Base-by-base conservation (phyloP, 92 coral and sea anemone genomes). In the Pocillopora grandis region DNA sequence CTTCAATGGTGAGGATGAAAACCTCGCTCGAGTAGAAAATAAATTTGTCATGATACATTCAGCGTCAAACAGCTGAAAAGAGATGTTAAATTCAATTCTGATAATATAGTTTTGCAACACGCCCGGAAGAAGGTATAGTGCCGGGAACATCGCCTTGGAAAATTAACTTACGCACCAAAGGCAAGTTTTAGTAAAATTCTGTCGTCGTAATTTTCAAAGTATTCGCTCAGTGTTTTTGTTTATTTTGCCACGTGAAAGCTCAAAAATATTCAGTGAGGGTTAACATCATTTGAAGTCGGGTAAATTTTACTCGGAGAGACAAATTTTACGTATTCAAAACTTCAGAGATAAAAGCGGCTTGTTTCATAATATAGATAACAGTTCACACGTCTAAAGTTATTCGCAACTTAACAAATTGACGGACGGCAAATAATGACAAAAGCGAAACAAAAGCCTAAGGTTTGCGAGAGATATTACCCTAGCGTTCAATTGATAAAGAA, bases 351-450 rank as follows among this genome's bases (percentile, higher is more conserved):
- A 14, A 23, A 69, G 48, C 33, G 55, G 55, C 37, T 67, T 35
- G 56, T 15, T 70, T 37, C 42, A 35, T 1, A 18, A 21, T 35
- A 14, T 37, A 35, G 74, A 36, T 36, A 37, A 6, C 75, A 70
- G n/a, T 69, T 68, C 76, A 57, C 66, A 55, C 66, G 67, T 67
- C 31, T 27, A 55, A 75, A 76, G 79, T 76, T 76, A 76, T 76
- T 58, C 62, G 21, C 58, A 61, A 56, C 78, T 76, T 76, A 76
- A 68, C 84, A 80, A 69, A 80, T 80, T 57, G 55, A 68, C 35
- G 35, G 57, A 66, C 36, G 70, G 67, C 52, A 27, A 68, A 57
- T 58, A 33, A 66, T 58, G 70, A 80, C 52, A 37, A 68, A 15
- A 80, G 5, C 75, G 4, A 70, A 20, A 70, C 75, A 70, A 70